phyloP scores from a whole-genome alignment of 2,113 vertebrate genomes.

The Menidia beryllina region DNA sequence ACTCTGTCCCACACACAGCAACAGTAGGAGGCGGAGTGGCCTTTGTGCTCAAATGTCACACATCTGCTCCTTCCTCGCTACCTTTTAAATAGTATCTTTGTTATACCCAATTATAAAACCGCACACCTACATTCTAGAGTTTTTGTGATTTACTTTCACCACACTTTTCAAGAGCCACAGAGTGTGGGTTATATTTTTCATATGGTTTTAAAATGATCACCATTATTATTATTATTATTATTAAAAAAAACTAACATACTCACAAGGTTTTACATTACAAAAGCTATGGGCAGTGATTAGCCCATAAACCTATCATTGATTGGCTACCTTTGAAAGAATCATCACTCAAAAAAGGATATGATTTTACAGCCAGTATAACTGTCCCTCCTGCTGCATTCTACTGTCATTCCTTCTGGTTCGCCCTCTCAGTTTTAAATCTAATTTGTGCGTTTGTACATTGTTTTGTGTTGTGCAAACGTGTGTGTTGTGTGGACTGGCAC shows the following conservation, averaged over 20 bases:
- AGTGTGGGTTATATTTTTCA: background rate
- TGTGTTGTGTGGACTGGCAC: conserved; percentile 23
- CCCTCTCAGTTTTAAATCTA: conserved; percentile 24
- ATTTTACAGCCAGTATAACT: conserved; percentile 21
- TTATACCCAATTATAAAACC: conserved; percentile 20
- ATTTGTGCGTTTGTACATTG: conserved; percentile 13
- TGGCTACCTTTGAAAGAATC: background rate
- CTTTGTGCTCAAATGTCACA: conserved; percentile 62
- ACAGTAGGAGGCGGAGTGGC: conserved; percentile 43
- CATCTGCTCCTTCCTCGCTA: conserved; percentile 33
- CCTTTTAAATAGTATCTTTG: conserved; percentile 52
- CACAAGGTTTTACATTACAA: conserved; percentile 1
- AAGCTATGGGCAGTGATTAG: background rate
- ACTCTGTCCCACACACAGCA: conserved; percentile 31
- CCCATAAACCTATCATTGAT: background rate
- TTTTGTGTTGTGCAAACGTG: background rate
- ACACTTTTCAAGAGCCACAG: conserved; percentile 13
- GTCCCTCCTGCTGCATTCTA: conserved; percentile 17
- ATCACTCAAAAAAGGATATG: conserved; percentile 4
- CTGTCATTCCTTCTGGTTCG: conserved; percentile 29
- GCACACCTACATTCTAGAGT: conserved; percentile 44
- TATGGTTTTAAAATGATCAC: background rate
- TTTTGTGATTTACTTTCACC: conserved; percentile 15
- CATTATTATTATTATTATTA: background rate
- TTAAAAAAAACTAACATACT: background rate